A percentile compares a stretch with the other conserved stretches of the same genome.
Conservation (phyloP, 2,797 vertebrate species). For the Phylloscopus collybita region DNA sequence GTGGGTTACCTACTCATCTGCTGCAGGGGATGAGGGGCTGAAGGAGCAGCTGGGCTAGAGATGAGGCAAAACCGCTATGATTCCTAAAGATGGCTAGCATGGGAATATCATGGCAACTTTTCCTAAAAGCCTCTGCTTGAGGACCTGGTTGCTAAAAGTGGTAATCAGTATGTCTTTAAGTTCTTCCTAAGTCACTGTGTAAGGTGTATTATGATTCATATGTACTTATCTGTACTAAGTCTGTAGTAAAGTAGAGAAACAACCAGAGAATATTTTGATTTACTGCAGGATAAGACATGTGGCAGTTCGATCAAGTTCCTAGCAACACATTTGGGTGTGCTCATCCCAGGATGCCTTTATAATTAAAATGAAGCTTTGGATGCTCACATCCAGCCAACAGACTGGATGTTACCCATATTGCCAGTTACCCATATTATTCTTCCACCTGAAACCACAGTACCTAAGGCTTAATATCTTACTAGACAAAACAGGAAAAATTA, state of each 20-base stretch:
- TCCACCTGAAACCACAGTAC: background rate
- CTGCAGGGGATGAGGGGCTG: background rate
- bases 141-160: background rate
- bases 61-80: background rate
- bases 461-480: background rate
- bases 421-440: background rate
- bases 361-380: background rate
- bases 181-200: background rate
- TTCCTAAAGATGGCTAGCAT: background rate
- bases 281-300: background rate
- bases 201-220: background rate
- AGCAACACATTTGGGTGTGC: background rate
- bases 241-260: background rate
- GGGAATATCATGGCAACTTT: background rate
- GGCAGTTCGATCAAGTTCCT: background rate
- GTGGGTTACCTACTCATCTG: background rate
- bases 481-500: conserved; percentile 21
- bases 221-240: background rate
- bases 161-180: background rate
- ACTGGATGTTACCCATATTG: background rate
- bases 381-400: background rate
- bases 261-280: background rate
- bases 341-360: background rate
- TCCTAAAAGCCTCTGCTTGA: background rate
- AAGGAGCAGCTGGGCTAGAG: background rate